A percentile compares a stretch with the other conserved stretches of the same genome.
Evolutionary conservation across 2,113 vertebrate genomes (phyloP).

Genomic region (Hyla sarda): DNA sequence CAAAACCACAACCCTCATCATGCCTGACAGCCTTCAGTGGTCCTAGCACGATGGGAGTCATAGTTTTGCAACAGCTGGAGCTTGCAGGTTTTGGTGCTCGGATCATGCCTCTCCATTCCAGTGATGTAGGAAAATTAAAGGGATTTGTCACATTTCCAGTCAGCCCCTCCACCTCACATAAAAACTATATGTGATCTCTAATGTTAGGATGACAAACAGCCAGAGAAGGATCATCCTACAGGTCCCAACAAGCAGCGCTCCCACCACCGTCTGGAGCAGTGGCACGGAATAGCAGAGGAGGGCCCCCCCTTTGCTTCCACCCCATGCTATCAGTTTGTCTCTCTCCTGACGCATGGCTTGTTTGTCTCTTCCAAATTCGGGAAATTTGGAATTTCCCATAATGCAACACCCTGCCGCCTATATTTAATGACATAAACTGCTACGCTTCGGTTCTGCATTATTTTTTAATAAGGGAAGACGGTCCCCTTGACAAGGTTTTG

Average conservation of each 20-base stretch:
- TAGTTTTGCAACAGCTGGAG: too few species aligned
- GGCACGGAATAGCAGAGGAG: slow-evolving; percentile 5
- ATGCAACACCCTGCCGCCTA: background rate
- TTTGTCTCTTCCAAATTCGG: background rate
- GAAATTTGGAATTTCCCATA: background rate
- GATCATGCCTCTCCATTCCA: background rate
- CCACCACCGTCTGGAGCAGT: slow-evolving; percentile 25
- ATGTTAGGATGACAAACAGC: slow-evolving; percentile 22
- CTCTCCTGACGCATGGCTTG: background rate
- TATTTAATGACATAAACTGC: background rate
- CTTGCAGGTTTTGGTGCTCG: background rate
- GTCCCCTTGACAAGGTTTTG: background rate
- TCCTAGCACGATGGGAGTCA: too few species aligned
- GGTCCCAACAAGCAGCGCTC: slow-evolving; percentile 7
- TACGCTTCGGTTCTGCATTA: background rate
- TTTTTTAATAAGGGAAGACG: background rate
- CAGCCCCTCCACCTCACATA: background rate
- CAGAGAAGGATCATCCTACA: slow-evolving; percentile 2
- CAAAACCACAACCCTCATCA: too few species aligned
- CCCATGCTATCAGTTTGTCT: background rate
- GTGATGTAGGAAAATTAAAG: background rate
- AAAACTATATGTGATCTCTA: background rate
- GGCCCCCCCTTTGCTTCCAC: background rate
- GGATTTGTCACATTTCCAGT: background rate
- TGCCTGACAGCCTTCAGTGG: too few species aligned